Evolutionary conservation across 2,888 invertebrate species (phyloP).

Genomic region (Silvanus unidentatus): DNA sequence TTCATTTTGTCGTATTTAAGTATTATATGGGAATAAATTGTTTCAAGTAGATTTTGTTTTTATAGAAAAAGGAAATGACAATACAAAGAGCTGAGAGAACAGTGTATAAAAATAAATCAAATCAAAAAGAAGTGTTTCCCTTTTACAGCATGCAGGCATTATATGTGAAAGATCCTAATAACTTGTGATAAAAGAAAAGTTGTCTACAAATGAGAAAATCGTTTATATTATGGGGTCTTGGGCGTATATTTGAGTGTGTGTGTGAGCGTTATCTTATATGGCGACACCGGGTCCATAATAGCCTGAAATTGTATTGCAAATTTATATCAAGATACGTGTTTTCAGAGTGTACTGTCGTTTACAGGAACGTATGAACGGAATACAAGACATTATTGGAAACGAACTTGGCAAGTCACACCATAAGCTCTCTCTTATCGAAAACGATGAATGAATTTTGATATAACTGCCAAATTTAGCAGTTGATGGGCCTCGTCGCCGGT

Average conservation of each 20-base stretch:
- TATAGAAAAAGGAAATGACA: no score
- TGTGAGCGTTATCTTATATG: background rate
- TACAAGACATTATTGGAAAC: conserved; percentile 7
- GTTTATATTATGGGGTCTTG: background rate
- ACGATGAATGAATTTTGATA: conserved; percentile 7
- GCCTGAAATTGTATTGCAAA: conserved; percentile 10
- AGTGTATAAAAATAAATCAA: no score
- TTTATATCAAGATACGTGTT: conserved; percentile 12
- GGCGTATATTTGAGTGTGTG: no score
- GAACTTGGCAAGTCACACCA: conserved; percentile 1
- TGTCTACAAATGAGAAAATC: conserved; percentile 1
- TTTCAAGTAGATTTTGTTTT: no score
- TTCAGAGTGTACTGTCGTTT: background rate
- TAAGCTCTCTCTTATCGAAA: conserved; percentile 5
- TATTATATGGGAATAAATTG: no score
- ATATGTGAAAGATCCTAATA: no score
- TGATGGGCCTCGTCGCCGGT: background rate
- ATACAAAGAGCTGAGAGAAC: no score
- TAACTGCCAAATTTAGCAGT: conserved; percentile 6
- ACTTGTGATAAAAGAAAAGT: no score
- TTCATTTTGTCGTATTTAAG: no score
- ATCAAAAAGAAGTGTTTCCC: no score
- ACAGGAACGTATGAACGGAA: background rate
- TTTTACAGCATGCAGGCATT: no score
- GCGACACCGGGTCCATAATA: conserved; percentile 5